Conservation (phyloP, 2,797 vertebrate genomes). For the Dermochelys coriacea region DNA sequence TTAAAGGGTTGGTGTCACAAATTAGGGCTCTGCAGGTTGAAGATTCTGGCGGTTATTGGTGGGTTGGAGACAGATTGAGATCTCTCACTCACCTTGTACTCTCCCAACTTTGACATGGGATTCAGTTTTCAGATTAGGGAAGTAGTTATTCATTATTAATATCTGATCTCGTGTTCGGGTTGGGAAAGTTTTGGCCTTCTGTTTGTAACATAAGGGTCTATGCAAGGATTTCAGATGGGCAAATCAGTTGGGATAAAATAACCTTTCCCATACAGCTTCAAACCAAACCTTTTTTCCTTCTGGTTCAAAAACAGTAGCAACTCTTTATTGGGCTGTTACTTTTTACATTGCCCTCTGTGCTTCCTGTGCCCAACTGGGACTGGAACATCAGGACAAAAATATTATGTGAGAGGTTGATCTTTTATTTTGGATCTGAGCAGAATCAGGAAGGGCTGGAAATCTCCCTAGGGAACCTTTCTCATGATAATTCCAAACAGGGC, state of each 20-base stretch:
- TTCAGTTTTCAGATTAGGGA: constrained; percentile 27
- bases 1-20: constrained; percentile 33
- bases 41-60: constrained; percentile 17
- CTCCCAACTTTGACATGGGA: constrained; percentile 10
- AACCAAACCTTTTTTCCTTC: neutral
- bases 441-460: neutral
- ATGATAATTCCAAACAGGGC: neutral
- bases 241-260: neutral
- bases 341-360: neutral
- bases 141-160: constrained; percentile 22
- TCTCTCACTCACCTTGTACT: constrained; percentile 14
- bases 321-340: neutral
- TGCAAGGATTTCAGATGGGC: neutral
- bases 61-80: neutral
- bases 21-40: neutral
- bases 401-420: neutral
- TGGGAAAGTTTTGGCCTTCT: constrained; percentile 9
- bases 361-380: neutral
- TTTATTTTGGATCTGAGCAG: neutral
- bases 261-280: neutral
- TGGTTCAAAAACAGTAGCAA: neutral
- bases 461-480: neutral
- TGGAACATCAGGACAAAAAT: neutral
- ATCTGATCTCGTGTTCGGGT: neutral
- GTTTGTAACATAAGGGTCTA: neutral